A percentile compares a stretch with the other conserved stretches of the same genome.
Evolutionary conservation across 2,113 vertebrate species (phyloP).

Genomic region (Microtus richardsoni): DNA sequence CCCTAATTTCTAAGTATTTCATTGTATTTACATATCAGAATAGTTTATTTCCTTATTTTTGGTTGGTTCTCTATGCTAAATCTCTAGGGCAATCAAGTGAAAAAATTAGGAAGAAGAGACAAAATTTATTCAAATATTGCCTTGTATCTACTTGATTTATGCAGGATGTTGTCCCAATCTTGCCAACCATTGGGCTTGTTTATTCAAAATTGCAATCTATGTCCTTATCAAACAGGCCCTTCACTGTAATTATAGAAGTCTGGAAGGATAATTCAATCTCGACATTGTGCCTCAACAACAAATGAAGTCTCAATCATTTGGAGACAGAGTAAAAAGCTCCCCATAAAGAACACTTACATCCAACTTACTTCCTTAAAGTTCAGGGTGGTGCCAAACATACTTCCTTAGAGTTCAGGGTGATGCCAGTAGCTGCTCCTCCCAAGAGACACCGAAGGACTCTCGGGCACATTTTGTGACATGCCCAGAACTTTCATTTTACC

Average conservation of each 20-base stretch:
- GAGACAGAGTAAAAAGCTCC: not conserved
- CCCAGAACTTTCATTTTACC: conserved; percentile 20
- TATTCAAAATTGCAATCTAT: not conserved
- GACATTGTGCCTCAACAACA: conserved; percentile 40
- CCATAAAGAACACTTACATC: not conserved
- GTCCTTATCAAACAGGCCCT: not conserved
- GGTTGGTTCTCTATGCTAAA: not conserved
- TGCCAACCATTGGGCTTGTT: not conserved
- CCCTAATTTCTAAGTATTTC: not conserved
- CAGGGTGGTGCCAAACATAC: not conserved
- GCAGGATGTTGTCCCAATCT: not conserved
- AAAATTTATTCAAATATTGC: not conserved
- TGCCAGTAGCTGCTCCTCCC: conserved; percentile 36
- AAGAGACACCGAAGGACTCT: not conserved
- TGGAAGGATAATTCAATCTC: conserved; percentile 9
- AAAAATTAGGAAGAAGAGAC: not conserved
- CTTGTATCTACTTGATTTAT: not conserved
- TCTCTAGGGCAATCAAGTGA: conserved; percentile 12
- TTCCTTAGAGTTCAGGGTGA: not conserved
- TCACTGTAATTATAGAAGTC: conserved; percentile 1
- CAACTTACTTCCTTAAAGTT: too few relatives aligned
- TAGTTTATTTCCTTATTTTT: not conserved
- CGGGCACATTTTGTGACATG: not conserved
- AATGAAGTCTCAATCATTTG: not conserved
- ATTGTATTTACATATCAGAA: not conserved